Percentiles rank a stretch among this genome's conserved stretches.
Evolutionary conservation across 2,888 invertebrate species (phyloP).

Genomic region (Venusia cambrica): DNA sequence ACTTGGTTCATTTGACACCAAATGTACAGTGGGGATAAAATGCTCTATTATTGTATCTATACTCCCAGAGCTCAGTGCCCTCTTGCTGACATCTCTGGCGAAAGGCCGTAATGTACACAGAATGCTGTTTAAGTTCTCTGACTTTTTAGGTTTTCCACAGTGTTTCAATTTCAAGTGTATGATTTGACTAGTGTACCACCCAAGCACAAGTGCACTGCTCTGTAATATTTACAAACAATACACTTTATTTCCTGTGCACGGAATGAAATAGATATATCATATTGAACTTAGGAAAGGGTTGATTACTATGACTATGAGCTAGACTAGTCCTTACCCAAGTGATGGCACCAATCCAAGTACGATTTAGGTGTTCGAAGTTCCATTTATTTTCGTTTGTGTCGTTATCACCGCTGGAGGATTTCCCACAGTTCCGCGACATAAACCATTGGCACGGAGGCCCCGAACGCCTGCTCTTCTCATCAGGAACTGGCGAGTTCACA

Average conservation of each 20-base stretch:
- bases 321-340: constrained; percentile 67
- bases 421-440: constrained; percentile 49
- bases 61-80: constrained; percentile 37
- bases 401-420: constrained; percentile 39
- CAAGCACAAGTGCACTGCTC: constrained; percentile 82
- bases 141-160: constrained; percentile 35
- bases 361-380: constrained; percentile 66
- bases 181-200: constrained; percentile 83
- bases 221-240: no score
- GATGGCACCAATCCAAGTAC: constrained; percentile 75
- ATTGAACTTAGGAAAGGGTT: no score
- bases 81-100: constrained; percentile 41
- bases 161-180: constrained; percentile 63
- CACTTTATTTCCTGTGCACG: no score
- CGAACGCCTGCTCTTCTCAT: constrained; percentile 38
- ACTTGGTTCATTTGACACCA: constrained; percentile 62
- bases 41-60: constrained; percentile 47
- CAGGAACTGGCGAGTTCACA: constrained; percentile 47
- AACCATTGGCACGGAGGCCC: constrained; percentile 50
- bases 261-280: no score
- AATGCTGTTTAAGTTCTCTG: constrained; percentile 39
- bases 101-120: constrained; percentile 49
- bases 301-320: constrained; percentile 1
- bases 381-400: constrained; percentile 62
- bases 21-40: constrained; percentile 56